Percentiles rank a stretch among this genome's conserved stretches.
These are phyloP conservation scores for Trissoscelio sp. DNA, from an alignment of 2,888 invertebrate species.

Conservation along the genomic window DNA sequence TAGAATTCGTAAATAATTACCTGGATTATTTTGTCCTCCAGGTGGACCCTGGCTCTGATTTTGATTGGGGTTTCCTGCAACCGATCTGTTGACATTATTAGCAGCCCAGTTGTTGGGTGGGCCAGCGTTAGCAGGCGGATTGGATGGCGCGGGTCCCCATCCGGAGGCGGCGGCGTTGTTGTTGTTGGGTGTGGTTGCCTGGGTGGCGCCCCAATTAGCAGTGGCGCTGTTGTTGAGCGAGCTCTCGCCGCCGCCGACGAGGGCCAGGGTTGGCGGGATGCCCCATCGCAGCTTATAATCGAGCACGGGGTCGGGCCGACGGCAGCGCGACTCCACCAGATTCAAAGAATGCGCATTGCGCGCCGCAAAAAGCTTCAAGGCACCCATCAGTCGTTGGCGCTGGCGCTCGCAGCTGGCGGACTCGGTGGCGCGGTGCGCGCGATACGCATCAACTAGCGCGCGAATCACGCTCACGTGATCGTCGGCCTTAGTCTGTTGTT, in stretches of 20 bases:
- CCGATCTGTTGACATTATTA: constrained; percentile 79
- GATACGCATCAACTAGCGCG: constrained; percentile 73
- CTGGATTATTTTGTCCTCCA: constrained; percentile 77
- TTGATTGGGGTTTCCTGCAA: constrained; percentile 77
- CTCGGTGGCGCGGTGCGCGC: constrained; percentile 71
- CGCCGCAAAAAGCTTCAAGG: constrained; percentile 73
- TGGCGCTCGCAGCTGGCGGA: constrained; percentile 69
- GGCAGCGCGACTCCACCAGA: constrained; percentile 69
- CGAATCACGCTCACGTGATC: constrained; percentile 72
- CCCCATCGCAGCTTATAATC: constrained; percentile 85
- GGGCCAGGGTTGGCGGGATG: constrained; percentile 86
- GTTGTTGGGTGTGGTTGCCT: constrained; percentile 86
- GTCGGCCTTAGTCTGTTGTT: constrained; percentile 31
- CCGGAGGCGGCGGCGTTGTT: constrained; percentile 85
- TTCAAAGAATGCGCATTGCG: constrained; percentile 70
- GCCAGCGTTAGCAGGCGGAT: constrained; percentile 77
- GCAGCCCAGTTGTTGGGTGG: constrained; percentile 79
- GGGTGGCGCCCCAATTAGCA: constrained; percentile 91
- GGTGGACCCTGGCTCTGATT: constrained; percentile 79
- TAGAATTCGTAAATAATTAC: constrained; percentile 72
- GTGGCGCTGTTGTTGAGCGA: constrained; percentile 89
- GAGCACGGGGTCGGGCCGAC: constrained; percentile 69
- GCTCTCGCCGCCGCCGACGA: constrained; percentile 92
- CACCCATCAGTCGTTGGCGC: constrained; percentile 76
- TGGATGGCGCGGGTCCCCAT: constrained; percentile 84